Base-by-base conservation (phyloP, 1,140 invertebrate genomes). In the Protaetia brevitarsis region DNA sequence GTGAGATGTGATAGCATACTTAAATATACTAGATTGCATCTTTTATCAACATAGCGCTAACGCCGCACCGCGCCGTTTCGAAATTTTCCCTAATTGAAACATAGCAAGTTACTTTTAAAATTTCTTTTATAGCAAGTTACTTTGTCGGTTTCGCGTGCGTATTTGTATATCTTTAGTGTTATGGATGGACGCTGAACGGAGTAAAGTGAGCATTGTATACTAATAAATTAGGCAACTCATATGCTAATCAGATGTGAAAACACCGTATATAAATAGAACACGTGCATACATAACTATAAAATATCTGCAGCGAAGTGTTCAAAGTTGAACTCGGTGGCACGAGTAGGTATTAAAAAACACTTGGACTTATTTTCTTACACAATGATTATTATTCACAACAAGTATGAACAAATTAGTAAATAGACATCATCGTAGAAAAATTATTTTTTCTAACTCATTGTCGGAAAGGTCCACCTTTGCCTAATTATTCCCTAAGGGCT, bases 81-180 rank as follows among this genome's bases (percentile, higher is more conserved):
- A 51, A 51, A 51, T 23, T 51, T 51, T 51, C 41, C 41, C 41
- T 51, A 51, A 51, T 51, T 51, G 41, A 51, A 51, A 19, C 41
- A 51, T 51, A 23, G 41, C 41, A 23, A 51, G n/a, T n/a, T n/a
- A n/a, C n/a, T n/a, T n/a, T n/a, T n/a, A n/a, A n/a, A n/a, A n/a
- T n/a, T n/a, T n/a, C n/a, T n/a, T n/a, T n/a, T n/a, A 51, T 51
- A 23, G 41, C 41, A 23, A 51, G 16, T 7, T 23, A 19, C 41
- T 51, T 51, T 51, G 41, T 51, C 41, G 41, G 41, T 51, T 23
- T 51, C 19, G 16, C 41, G 19, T 51, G 26, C 13, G 26, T 51
- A 51, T 51, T 51, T 23, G 41, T 51, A 23, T 51, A 51, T 51
- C 41, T 51, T 51, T 51, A 51, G 41, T 51, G 16, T 51, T 19